Evolutionary conservation across 2,888 invertebrate species (phyloP), one percentile per base, ranked within the genome.

Genomic region (Gibbula magus): DNA sequence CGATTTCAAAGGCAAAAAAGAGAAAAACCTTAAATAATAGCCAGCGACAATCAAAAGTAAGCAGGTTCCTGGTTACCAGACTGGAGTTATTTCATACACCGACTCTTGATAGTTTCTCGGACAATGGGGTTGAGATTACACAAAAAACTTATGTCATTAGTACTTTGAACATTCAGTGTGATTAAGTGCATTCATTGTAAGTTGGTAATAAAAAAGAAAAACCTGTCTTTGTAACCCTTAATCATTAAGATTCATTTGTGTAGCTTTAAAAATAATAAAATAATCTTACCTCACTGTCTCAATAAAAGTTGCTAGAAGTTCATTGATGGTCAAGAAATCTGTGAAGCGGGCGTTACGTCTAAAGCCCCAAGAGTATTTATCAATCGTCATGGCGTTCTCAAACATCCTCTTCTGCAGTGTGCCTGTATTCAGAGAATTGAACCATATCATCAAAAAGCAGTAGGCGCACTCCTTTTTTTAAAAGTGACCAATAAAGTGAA

Each of bases 311-410:
- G 84, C 79, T 7, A 93, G 93, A 1, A 99, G 93, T 83, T 97
- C 95, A 45, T 91, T 88, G 81, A 89, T 91, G 29, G 89, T 89
- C 29, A 92, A 82, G 73, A 89, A 90, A 78, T 92, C 91, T 4
- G 80, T 45, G 5, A 91, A 78, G 10, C 86, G 84, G 79, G 93
- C 91, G 76, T 92, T 88, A 32, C 93, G 87, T 13, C 94, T 86
- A 87, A 91, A 94, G 7, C 94, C 94, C 94, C 94, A 94, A 0
- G 98, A 97, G 22, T 94, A 89, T 85, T 94, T 95, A 90, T 99
- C 99, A 61, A 99, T 94, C 0, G 98, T 97, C 94, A 98, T 96
- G 29, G 96, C 96, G 92, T 98, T 98, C 93, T 99, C 99, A 98
- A 98, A 99, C 93, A 99, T 99, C 89, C 97, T 97, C 25, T 89